phyloP scores from a whole-genome alignment of 2,797 vertebrate genomes.

The Martes flavigula region DNA sequence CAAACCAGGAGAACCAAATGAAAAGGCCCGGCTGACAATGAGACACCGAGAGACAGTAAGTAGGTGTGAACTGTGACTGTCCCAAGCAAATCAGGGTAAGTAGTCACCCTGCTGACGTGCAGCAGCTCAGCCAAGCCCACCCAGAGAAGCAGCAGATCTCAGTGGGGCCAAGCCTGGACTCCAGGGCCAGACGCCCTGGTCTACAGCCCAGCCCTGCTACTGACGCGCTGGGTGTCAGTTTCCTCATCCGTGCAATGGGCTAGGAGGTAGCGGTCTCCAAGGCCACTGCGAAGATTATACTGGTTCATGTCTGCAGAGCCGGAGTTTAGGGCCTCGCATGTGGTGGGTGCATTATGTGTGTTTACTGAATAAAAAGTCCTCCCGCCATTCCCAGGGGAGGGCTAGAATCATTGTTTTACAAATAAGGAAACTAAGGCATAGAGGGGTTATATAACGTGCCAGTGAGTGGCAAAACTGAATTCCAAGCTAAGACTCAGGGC shows the following conservation, averaged over 20 bases:
- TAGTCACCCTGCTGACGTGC: accelerated
- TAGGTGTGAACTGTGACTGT: not conserved
- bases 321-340: not conserved
- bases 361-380: not conserved
- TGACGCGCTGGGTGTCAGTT: not conserved
- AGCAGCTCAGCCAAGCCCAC: not conserved
- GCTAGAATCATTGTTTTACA: not conserved
- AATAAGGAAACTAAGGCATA: not conserved
- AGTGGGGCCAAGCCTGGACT: not conserved
- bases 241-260: not conserved
- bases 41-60: not conserved
- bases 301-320: not conserved
- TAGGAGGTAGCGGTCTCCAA: not conserved
- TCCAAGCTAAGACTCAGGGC: not conserved
- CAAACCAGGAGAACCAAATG: not conserved
- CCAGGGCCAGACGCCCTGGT: not conserved
- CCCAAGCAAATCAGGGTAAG: not conserved
- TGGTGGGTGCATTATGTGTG: not conserved
- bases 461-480: not conserved
- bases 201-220: not conserved
- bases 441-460: not conserved
- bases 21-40: not conserved
- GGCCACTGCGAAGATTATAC: not conserved
- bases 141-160: no score
- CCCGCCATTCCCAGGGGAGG: not conserved